Base-by-base conservation (phyloP, 2,113 vertebrate genomes). In the Aix galericulata region DNA sequence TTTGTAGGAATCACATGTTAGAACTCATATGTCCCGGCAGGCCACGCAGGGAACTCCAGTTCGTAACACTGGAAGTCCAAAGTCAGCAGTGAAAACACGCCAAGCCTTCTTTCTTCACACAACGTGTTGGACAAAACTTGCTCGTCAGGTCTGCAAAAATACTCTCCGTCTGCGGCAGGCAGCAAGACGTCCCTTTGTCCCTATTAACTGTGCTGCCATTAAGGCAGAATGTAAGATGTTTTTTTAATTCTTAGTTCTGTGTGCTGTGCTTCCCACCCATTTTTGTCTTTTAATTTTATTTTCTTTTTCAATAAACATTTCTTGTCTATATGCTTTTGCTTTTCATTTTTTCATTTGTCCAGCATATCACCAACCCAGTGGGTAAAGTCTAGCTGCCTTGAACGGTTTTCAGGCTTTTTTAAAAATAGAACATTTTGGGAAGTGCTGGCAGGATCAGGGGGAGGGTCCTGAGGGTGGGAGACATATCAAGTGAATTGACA, bases 221-320 rank as follows among this genome's bases (percentile, higher is more conserved):
- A 99, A 99, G 99, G 99, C 99, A 98, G 99, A 99, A 99, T 99
- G 99, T 99, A 99, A 99, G 99, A 99, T 98, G 98, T 98, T 99
- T 98, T 97, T 99, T 99, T 98, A 99, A 99, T 99, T 99, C 99
- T 98, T 99, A 99, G 99, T 98, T 98, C 98, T 98, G 97, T 96
- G 96, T 97, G 97, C 97, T 98, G 98, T 98, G 97, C 97, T 98
- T 97, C 97, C 96, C 97, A 97, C 97, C 97, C 97, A 86, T 97
- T 97, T 97, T 96, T 98, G 95, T 97, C 96, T 95, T 96, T 96
- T 91, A 97, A 91, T 97, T 96, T 97, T 97, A 94, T 97, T 95
- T 97, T 97, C 96, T 98, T 98, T 97, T 98, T 97, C 98, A 98
- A 98, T 98, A 98, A 98, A 98, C 97, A 96, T 98, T 98, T 98